A percentile compares a stretch with the other conserved stretches of the same genome.
Conservation (phyloP, 2,113 vertebrate species). For the Myrmecobius fasciatus region DNA sequence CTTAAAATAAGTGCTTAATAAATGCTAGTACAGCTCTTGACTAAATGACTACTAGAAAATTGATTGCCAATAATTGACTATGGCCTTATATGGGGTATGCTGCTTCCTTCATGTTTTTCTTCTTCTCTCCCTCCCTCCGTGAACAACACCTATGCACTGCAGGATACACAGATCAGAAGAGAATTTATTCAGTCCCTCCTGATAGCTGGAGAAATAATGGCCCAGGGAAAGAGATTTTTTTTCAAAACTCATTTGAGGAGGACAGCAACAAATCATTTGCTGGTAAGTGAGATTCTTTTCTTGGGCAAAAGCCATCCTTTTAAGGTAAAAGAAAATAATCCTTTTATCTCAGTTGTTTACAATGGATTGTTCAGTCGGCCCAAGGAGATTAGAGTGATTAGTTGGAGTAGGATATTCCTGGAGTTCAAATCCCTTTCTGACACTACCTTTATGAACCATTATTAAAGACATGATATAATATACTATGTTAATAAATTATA, state of each 20-base stretch:
- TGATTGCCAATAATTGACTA: neutral
- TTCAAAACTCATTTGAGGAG: neutral
- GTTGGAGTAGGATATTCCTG: neutral
- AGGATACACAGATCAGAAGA: slow-evolving; percentile 6
- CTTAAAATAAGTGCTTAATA: neutral
- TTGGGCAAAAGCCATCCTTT: neutral
- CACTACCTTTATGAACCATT: neutral
- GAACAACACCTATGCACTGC: slow-evolving; percentile 1
- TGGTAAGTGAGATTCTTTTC: neutral
- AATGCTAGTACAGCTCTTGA: neutral
- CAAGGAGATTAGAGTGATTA: neutral
- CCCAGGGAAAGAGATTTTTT: neutral
- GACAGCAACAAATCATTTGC: neutral
- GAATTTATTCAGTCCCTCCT: slow-evolving; percentile 24
- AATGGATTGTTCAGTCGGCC: neutral
- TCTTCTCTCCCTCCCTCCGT: neutral
- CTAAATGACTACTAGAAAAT: too few relatives aligned
- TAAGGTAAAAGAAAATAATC: neutral
- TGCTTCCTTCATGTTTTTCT: slow-evolving; percentile 23
- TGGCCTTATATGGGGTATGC: neutral
- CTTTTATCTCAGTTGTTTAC: neutral
- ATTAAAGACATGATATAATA: too few relatives aligned
- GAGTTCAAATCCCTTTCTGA: neutral
- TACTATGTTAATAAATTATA: too few relatives aligned
- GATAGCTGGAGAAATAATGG: neutral